These are phyloP conservation scores for Drosophila paucipuncta DNA, from an alignment of 2,888 invertebrate species.

Conservation along the genomic window DNA sequence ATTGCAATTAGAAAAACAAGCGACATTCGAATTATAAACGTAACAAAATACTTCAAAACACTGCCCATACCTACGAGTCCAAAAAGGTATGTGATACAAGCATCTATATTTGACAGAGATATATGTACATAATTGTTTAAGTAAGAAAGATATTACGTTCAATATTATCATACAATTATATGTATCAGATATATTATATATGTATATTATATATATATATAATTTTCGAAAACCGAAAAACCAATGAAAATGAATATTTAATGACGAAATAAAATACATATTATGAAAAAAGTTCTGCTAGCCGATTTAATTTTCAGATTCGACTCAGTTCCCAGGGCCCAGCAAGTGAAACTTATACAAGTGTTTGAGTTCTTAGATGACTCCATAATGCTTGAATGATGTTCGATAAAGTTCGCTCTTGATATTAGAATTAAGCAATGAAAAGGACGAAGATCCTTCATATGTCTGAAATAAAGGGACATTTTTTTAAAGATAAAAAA, in stretches of 20 bases:
- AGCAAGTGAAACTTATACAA: background rate
- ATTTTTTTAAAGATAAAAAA: background rate
- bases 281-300: slow-evolving; percentile 26
- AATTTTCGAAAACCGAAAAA: slow-evolving; percentile 56
- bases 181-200: slow-evolving; percentile 47
- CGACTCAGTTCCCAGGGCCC: background rate
- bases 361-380: background rate
- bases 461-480: background rate
- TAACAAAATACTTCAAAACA: background rate
- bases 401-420: background rate
- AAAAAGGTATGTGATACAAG: slow-evolving; percentile 1
- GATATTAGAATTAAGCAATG: background rate
- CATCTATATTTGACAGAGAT: slow-evolving; percentile 14
- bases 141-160: slow-evolving; percentile 61
- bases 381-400: background rate
- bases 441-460: background rate
- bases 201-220: slow-evolving; percentile 49
- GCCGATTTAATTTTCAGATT: background rate
- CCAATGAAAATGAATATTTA: slow-evolving; percentile 63
- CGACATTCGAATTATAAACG: background rate
- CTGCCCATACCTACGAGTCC: background rate
- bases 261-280: slow-evolving; percentile 58
- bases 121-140: slow-evolving; percentile 51
- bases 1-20: background rate
- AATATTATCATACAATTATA: slow-evolving; percentile 54